Conservation (phyloP, 2,113 vertebrate genomes). For the Protomyctophum bolini region DNA sequence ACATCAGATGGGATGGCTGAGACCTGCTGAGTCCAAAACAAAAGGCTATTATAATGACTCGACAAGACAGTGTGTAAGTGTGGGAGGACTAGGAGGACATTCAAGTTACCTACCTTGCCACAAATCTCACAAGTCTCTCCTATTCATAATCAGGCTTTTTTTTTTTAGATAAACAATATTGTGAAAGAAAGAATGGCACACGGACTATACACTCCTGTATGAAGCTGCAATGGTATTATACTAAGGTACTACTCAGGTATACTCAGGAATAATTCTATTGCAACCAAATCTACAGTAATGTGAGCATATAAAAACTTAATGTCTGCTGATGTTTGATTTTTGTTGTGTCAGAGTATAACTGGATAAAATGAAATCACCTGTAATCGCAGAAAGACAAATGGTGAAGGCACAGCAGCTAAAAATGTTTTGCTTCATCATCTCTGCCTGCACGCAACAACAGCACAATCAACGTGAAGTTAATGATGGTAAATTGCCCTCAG, state of each 20-base stretch:
- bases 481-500: conserved; percentile 36
- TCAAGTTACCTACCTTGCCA: conserved; percentile 17
- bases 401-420: conserved; percentile 8
- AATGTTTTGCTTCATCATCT: not conserved
- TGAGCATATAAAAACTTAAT: too few relatives aligned
- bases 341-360: conserved; percentile 12
- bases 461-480: conserved; percentile 30
- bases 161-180: too few relatives aligned
- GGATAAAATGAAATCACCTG: not conserved
- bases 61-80: not conserved
- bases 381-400: conserved; percentile 8
- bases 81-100: not conserved
- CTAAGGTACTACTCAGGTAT: too few relatives aligned
- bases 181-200: too few relatives aligned
- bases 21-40: conserved; percentile 29
- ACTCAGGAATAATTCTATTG: too few relatives aligned
- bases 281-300: too few relatives aligned
- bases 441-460: conserved; percentile 20
- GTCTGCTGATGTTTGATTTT: not conserved
- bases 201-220: too few relatives aligned
- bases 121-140: too few relatives aligned
- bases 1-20: conserved; percentile 33
- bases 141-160: too few relatives aligned
- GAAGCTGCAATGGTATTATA: too few relatives aligned
- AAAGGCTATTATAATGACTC: conserved; percentile 36